These are phyloP conservation scores for Epistrophe eligans DNA, from an alignment of 2,888 invertebrate genomes.

Conservation along the genomic window DNA sequence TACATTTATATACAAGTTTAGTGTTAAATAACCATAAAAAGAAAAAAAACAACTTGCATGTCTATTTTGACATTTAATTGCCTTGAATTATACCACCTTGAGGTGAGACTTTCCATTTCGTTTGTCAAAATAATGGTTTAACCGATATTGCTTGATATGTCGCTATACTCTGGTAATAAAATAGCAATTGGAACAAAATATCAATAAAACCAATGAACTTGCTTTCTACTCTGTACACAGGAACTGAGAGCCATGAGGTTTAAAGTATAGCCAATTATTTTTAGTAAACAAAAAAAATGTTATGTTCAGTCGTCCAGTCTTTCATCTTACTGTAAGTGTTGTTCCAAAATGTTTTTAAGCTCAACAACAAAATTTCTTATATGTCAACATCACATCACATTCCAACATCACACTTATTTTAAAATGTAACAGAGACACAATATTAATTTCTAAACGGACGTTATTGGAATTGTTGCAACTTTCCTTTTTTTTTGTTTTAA, in stretches of 20 bases:
- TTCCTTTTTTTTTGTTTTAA: background rate
- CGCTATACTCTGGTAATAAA: background rate
- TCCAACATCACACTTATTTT: no score
- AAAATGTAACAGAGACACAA: background rate
- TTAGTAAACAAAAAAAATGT: no score
- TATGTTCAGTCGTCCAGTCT: no score
- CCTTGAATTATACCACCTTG: slow-evolving; percentile 19
- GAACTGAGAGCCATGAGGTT: no score
- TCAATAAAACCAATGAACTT: background rate
- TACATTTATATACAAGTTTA: background rate
- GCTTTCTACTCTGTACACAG: no score
- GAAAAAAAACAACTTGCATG: slow-evolving; percentile 13
- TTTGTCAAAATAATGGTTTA: slow-evolving; percentile 25
- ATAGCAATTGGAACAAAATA: background rate
- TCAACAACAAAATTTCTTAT: no score
- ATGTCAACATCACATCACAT: no score
- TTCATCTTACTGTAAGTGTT: no score
- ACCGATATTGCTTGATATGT: background rate
- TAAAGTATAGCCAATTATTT: no score
- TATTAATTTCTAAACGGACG: background rate
- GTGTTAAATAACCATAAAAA: slow-evolving; percentile 27
- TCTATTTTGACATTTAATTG: slow-evolving; percentile 19
- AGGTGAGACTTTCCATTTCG: slow-evolving; percentile 37
- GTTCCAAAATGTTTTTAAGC: no score
- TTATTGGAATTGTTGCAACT: slow-evolving; percentile 13